Conservation (phyloP, 2,113 vertebrate species). For the Marmota flaviventris region DNA sequence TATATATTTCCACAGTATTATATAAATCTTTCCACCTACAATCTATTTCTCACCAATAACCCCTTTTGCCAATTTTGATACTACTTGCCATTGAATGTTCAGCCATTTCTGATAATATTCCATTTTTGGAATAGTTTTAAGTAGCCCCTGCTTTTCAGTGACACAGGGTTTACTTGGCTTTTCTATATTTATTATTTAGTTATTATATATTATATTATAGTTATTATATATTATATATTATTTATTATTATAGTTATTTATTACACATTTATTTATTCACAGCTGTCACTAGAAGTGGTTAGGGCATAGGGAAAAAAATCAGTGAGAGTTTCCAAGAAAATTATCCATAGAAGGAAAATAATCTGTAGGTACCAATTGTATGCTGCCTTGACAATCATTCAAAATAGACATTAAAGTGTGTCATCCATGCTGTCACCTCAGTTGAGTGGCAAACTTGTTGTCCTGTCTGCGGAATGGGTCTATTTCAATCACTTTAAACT, state of each 20-base stretch:
- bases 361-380: background rate
- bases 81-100: background rate
- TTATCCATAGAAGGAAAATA: background rate
- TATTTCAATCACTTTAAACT: background rate
- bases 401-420: background rate
- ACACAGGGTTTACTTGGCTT: background rate
- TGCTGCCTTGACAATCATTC: background rate
- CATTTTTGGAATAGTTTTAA: background rate
- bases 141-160: background rate
- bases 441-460: background rate
- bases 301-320: background rate
- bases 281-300: background rate
- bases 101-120: background rate
- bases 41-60: background rate
- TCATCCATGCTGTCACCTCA: background rate
- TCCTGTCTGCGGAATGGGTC: background rate
- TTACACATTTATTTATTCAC: background rate
- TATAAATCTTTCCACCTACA: background rate
- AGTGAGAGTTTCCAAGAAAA: background rate
- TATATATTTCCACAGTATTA: background rate
- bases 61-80: background rate
- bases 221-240: no score
- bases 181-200: background rate
- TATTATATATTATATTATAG: no score
- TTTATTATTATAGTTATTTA: background rate